Percentiles rank a stretch among this genome's conserved stretches.
phyloP scores from a whole-genome alignment of 1,140 invertebrate species.

The Elymnias hypermnestra region DNA sequence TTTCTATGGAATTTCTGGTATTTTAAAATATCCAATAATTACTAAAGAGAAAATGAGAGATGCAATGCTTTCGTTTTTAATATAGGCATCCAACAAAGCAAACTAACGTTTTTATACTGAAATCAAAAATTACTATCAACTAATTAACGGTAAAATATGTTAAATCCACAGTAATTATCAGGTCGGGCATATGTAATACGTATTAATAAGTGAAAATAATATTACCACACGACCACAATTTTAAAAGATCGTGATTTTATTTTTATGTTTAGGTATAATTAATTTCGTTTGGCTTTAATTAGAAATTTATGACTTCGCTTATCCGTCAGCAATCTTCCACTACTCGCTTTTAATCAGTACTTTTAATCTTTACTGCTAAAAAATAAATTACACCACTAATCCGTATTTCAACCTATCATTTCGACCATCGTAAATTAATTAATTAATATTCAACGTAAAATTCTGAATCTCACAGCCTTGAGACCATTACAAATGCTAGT shows the following conservation, averaged over 20 bases:
- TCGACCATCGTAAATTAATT: slow-evolving; percentile 22
- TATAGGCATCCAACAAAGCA: no score
- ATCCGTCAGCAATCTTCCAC: background rate
- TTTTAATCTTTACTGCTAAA: slow-evolving; percentile 4
- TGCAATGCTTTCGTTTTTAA: no score
- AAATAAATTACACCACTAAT: background rate
- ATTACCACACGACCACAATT: no score
- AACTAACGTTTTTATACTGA: no score
- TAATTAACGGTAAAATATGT: background rate
- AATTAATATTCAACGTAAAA: slow-evolving; percentile 33
- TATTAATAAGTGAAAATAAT: no score
- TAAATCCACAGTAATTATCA: background rate
- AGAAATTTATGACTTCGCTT: background rate
- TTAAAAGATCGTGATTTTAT: no score
- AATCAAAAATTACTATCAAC: no score
- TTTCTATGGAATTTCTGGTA: no score
- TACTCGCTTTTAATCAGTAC: background rate
- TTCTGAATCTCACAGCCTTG: slow-evolving; percentile 34
- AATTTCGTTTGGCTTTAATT: background rate
- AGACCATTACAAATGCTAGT: slow-evolving; percentile 13
- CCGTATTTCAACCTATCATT: slow-evolving; percentile 9
- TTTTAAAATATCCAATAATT: no score
- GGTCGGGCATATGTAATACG: no score
- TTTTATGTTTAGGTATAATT: no score
- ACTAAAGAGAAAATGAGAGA: no score